phyloP scores from a whole-genome alignment of 2,797 vertebrate genomes.

The Lagorchestes hirsutus region DNA sequence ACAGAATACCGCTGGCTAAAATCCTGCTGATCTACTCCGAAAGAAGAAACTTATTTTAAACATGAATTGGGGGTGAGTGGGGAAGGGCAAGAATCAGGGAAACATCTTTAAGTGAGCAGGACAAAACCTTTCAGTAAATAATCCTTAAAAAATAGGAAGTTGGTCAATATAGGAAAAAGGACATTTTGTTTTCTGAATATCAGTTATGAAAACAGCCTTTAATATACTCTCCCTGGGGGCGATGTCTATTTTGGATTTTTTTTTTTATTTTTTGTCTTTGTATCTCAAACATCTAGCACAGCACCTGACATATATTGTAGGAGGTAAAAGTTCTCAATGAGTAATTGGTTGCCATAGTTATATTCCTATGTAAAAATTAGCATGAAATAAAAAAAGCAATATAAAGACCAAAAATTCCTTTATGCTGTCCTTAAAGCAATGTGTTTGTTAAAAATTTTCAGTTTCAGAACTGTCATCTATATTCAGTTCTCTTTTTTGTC shows the following conservation, averaged over 20 bases:
- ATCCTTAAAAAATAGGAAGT: not conserved
- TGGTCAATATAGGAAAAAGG: not conserved
- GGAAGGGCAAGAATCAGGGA: not conserved
- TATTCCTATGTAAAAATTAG: slow-evolving; percentile 46
- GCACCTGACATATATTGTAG: not conserved
- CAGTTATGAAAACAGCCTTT: not conserved
- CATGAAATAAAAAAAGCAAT: slow-evolving; percentile 50
- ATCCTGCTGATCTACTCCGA: not conserved
- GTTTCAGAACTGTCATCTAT: not conserved
- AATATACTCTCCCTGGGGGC: not conserved
- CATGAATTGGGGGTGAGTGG: not conserved
- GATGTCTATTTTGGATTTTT: not conserved
- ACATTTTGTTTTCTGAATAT: not conserved
- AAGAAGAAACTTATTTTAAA: not conserved
- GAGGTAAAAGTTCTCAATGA: not conserved
- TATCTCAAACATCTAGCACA: not conserved
- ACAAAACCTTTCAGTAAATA: not conserved
- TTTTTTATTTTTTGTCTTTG: not conserved
- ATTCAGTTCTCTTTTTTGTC: not conserved
- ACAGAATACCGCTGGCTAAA: not conserved
- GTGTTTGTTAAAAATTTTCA: slow-evolving; percentile 66
- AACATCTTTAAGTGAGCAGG: not conserved
- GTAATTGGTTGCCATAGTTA: not conserved
- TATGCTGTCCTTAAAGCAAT: slow-evolving; percentile 54
- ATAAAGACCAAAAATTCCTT: slow-evolving; percentile 41